These are phyloP conservation scores for Hyphantria cunea DNA, from an alignment of 1,140 invertebrate genomes.

Conservation along the genomic window DNA sequence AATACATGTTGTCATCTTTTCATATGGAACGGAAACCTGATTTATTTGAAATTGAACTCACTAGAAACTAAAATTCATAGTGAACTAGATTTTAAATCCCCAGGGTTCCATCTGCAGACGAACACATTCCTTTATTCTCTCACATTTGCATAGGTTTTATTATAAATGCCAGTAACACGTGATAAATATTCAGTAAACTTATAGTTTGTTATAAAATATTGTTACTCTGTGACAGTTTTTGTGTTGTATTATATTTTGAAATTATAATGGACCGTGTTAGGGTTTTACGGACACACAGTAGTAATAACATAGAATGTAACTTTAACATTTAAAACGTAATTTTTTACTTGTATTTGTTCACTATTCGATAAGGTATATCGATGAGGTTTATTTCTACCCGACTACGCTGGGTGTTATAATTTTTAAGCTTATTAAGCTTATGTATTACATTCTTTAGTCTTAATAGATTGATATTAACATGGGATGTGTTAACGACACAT, in stretches of 20 bases:
- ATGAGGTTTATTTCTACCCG: no score
- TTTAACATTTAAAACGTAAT: no score
- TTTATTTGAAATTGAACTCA: neutral
- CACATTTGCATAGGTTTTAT: slow-evolving; percentile 31
- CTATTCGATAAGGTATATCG: no score
- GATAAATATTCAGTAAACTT: slow-evolving; percentile 27
- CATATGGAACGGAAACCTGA: neutral
- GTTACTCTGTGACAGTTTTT: slow-evolving; percentile 1
- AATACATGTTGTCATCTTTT: neutral
- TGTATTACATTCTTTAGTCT: no score
- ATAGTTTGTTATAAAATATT: slow-evolving; percentile 18
- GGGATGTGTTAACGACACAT: no score
- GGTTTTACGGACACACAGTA: no score
- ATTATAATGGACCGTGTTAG: no score
- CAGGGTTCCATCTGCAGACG: slow-evolving; percentile 9
- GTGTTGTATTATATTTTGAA: neutral
- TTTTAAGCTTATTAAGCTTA: no score
- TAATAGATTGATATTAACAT: no score
- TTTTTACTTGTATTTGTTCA: no score
- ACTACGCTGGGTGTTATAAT: no score
- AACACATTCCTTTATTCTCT: slow-evolving; percentile 27
- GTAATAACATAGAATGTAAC: no score
- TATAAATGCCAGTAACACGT: slow-evolving; percentile 21
- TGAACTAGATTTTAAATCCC: slow-evolving; percentile 8
- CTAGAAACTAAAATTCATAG: neutral